A percentile compares a stretch with the other conserved stretches of the same genome.
Evolutionary conservation across 1,140 invertebrate species (phyloP).

Genomic region (Drosophila virilis): DNA sequence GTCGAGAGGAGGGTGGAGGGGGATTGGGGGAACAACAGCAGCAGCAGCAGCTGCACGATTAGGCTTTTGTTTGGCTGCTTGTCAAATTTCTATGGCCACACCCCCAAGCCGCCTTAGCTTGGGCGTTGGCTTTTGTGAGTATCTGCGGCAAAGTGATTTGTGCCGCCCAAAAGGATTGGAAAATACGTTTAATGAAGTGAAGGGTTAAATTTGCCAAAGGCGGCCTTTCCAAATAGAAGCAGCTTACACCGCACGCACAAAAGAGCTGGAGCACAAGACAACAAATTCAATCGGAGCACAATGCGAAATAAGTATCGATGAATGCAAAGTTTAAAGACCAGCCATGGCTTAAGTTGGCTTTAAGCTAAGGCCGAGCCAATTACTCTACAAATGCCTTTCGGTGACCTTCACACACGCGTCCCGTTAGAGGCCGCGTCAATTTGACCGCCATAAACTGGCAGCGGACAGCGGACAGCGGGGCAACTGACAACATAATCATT

Average conservation of each 20-base stretch:
- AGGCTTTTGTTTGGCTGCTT: slow-evolving; percentile 80
- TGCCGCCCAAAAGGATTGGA: slow-evolving; percentile 60
- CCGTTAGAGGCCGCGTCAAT: slow-evolving; percentile 44
- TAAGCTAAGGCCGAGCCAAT: slow-evolving; percentile 39
- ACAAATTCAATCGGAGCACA: slow-evolving; percentile 20
- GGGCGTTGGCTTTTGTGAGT: slow-evolving; percentile 49
- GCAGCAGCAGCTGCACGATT: slow-evolving; percentile 69
- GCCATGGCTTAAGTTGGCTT: slow-evolving; percentile 28
- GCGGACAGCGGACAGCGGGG: slow-evolving; percentile 6
- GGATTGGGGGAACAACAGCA: too few species aligned
- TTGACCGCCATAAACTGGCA: slow-evolving; percentile 41
- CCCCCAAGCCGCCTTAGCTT: slow-evolving; percentile 30
- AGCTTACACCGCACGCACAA: slow-evolving; percentile 50
- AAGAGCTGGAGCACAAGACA: slow-evolving; percentile 29
- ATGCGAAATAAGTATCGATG: slow-evolving; percentile 39
- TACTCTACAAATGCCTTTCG: slow-evolving; percentile 55
- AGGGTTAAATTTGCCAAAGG: slow-evolving; percentile 72
- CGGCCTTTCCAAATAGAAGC: slow-evolving; percentile 52
- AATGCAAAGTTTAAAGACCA: slow-evolving; percentile 37
- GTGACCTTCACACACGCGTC: slow-evolving; percentile 60
- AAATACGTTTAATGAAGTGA: slow-evolving; percentile 82
- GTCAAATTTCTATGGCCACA: slow-evolving; percentile 79
- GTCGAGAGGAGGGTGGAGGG: too few species aligned
- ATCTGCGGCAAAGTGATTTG: slow-evolving; percentile 77
- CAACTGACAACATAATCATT: slow-evolving; percentile 71